Evolutionary conservation across 1,140 invertebrate species (phyloP), one percentile per base, ranked within the genome.

Genomic region (Ips typographus): DNA sequence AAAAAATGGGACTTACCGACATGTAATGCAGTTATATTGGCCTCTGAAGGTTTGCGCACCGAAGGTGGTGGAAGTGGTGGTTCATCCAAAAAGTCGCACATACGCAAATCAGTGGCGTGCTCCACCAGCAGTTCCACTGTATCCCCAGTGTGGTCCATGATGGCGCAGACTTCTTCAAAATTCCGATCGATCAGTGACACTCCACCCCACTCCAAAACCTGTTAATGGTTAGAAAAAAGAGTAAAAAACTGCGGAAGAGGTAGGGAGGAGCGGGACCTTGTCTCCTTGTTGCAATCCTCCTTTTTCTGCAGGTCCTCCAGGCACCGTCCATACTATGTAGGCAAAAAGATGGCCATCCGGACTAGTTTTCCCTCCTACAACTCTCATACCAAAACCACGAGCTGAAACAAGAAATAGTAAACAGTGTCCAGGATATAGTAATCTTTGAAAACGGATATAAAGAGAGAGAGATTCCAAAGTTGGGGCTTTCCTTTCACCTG

Each of bases 371-470:
- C 95, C 94, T 3, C 94, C 94, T 2, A 96, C 93, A 2, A 98
- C 91, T 69, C 94, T 85, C 92, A 98, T 94, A 2, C 94, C 94
- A 77, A 96, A 94, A 65, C 94, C 94, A 76, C 92, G 87, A 64
- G 91, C 94, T 95, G 72, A 4, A 78, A 77, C 6, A 55, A 22
- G 22, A 22, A 22, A 22, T 22, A 22, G 22, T 22, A 22, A 0
- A 22, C 22, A 22, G 22, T 22, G 22, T 22, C 22, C 22, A 22
- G 22, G 22, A 22, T 22, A 22, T 22, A 22, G 22, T 22, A 22
- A 22, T n/a, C n/a, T n/a, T n/a, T n/a, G n/a, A n/a, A n/a, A n/a
- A n/a, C n/a, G n/a, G n/a, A n/a, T n/a, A n/a, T n/a, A n/a, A n/a
- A n/a, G n/a, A n/a, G n/a, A n/a, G n/a, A n/a, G n/a, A n/a, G 22